A percentile compares a stretch with the other conserved stretches of the same genome.
phyloP scores from a whole-genome alignment of 2,888 invertebrate species.

The Arrhopalites spinosus region DNA sequence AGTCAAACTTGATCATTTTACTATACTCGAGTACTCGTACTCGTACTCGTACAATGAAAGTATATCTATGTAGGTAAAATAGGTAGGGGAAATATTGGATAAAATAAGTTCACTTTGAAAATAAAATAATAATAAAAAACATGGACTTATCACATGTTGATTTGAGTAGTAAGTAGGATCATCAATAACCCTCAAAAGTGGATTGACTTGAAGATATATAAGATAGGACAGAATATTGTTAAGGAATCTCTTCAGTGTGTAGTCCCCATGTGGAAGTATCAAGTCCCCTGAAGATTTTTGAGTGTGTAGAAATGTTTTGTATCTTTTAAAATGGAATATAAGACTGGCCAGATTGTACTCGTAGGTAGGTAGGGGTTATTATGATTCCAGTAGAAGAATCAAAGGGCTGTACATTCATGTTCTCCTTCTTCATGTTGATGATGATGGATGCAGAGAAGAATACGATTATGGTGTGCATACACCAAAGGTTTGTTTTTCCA shows the following conservation, averaged over 20 bases:
- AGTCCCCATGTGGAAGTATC: not conserved
- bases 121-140: not conserved
- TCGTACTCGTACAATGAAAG: not conserved
- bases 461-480: conserved; percentile 6
- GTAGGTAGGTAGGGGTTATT: not conserved
- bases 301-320: not conserved
- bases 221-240: too few relatives aligned
- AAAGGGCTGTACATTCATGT: not conserved
- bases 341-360: not conserved
- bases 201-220: too few relatives aligned
- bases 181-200: too few relatives aligned
- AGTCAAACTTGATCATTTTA: not conserved
- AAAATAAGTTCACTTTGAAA: not conserved
- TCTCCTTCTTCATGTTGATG: not conserved
- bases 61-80: not conserved
- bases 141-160: too few relatives aligned
- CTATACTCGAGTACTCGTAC: not conserved
- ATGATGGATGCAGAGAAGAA: not conserved
- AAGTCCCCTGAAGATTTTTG: not conserved
- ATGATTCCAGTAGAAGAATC: conserved; percentile 13
- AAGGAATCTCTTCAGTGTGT: too few relatives aligned
- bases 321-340: not conserved
- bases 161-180: too few relatives aligned
- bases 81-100: not conserved
- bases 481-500: conserved; percentile 5